Base-by-base conservation (phyloP, 2,888 invertebrate species). In the Eupithecia insigniata region DNA sequence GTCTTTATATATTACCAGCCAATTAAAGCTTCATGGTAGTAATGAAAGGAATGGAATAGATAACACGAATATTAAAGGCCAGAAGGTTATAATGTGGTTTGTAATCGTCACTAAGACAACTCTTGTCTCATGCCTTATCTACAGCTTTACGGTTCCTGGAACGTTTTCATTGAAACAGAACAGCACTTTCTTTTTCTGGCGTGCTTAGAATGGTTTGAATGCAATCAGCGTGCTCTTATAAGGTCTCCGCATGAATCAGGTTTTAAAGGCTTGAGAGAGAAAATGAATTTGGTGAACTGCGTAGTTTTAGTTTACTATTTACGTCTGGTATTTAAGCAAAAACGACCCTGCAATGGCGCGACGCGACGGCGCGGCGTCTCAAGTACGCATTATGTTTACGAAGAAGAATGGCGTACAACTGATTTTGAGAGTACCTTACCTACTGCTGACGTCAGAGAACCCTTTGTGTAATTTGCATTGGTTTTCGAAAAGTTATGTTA, bases 131-230 rank as follows among this genome's bases (percentile, higher is more conserved):
- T 65, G 34, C 68, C 70, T 79, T 77, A 76, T 76, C 77, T 71
- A 46, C 46, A 70, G 67, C 77, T 6, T 5, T 2, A 36, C 36
- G 66, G 64, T 70, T 64, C 65, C 64, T 70, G 73, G 75, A 72
- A 76, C 74, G 74, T 76, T 74, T 76, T 73, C 76, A 67, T 76
- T 73, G 74, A 71, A 76, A 73, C 71, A 67, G 68, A 66, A 67
- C 70, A 73, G 36, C 60, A 69, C 76, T 79, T 78, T 78, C 74
- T 76, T 75, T 75, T 76, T 76, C 72, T 77, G 60, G 43, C 43
- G 10, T 61, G 71, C 69, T 70, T 72, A 73, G 71, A 73, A 68
- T 72, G 74, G 67, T 70, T 60, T 71, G 72, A 68, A 72, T 74
- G 69, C 73, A 73, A 69, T 72, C 70, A 58, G 66, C 51, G 14